phyloP scores from a whole-genome alignment of 2,888 invertebrate genomes.

The Thecocarcelia acutangulata region DNA sequence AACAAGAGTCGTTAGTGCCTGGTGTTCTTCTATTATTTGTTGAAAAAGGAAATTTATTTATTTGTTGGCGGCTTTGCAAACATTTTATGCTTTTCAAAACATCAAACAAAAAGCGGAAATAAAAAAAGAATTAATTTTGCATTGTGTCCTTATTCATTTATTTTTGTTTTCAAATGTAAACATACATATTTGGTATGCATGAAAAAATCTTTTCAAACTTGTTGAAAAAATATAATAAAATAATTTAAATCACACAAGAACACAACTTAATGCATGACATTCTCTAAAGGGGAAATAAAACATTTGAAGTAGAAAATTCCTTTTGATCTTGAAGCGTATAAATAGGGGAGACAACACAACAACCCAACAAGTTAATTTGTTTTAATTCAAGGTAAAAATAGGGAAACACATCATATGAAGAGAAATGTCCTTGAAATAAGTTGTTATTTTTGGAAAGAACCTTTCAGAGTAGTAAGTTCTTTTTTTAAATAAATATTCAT shows the following conservation, averaged over 20 bases:
- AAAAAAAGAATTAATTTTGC: slow-evolving; percentile 4
- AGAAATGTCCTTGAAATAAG: no score
- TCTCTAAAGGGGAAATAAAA: slow-evolving; percentile 23
- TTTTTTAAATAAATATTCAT: no score
- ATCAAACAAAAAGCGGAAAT: no score
- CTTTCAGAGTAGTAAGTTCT: no score
- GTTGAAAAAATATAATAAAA: not conserved
- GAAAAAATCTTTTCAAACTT: slow-evolving; percentile 40
- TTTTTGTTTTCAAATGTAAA: slow-evolving; percentile 17
- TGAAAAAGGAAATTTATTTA: not conserved
- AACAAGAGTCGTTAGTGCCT: no score
- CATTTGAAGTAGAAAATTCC: slow-evolving; percentile 25
- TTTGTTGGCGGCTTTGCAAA: slow-evolving; percentile 15
- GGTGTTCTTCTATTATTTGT: no score
- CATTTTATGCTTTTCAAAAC: slow-evolving; percentile 38
- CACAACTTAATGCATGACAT: slow-evolving; percentile 1
- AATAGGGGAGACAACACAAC: slow-evolving; percentile 1
- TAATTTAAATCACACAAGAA: not conserved
- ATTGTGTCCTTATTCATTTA: slow-evolving; percentile 15
- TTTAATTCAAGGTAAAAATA: not conserved
- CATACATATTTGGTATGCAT: slow-evolving; percentile 45
- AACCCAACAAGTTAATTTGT: not conserved
- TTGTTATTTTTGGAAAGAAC: no score
- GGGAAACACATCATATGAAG: not conserved
- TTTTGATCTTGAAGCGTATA: slow-evolving; percentile 37